Evolutionary conservation across 2,888 invertebrate species (phyloP).

Genomic region (Xestia sexstrigata): DNA sequence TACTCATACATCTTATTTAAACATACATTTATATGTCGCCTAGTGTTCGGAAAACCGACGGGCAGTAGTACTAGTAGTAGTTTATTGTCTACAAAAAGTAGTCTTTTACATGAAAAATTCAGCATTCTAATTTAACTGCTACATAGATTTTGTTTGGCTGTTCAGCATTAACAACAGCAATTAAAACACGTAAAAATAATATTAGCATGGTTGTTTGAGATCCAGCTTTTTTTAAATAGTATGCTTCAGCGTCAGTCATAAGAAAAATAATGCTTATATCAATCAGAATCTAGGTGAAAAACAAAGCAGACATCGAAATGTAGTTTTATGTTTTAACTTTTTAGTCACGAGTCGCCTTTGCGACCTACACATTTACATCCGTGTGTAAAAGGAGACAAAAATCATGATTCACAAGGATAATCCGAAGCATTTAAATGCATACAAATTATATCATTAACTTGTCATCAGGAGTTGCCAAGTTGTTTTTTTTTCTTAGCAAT

Average conservation of each 20-base stretch:
- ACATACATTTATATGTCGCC: not conserved
- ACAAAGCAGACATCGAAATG: not conserved
- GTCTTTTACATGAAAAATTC: too few species aligned
- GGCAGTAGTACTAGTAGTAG: too few species aligned
- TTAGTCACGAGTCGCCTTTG: not conserved
- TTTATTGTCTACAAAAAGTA: not conserved
- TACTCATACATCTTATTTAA: not conserved
- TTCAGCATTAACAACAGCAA: too few species aligned
- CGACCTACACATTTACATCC: constrained; percentile 1
- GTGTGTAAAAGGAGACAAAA: not conserved
- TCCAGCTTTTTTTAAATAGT: too few species aligned
- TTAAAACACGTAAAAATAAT: too few species aligned
- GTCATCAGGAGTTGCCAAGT: constrained; percentile 4
- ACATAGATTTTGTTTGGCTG: too few species aligned
- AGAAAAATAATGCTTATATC: not conserved
- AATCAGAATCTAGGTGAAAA: not conserved
- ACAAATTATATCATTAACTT: not conserved
- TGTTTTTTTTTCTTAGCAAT: not conserved
- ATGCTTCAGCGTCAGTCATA: too few species aligned
- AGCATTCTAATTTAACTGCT: too few species aligned
- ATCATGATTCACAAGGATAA: constrained; percentile 36
- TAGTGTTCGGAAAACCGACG: not conserved
- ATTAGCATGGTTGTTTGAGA: too few species aligned
- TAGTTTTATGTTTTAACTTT: constrained; percentile 1
- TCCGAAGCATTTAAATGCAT: not conserved